Evolutionary conservation across 2,797 vertebrate species (phyloP).

Genomic region (Borostomias antarcticus): DNA sequence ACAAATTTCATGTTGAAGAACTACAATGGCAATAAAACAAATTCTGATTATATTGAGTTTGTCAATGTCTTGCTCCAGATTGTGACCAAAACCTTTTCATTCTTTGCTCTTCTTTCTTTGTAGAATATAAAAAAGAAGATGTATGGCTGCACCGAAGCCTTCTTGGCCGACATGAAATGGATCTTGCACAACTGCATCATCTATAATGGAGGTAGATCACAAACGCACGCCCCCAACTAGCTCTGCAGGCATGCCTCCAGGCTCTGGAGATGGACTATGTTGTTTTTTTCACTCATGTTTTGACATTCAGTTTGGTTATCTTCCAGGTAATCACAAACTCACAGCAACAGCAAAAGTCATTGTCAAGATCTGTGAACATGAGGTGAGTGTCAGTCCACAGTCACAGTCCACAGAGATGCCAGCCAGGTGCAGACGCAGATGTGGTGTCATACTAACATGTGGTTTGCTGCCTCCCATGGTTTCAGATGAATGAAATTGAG

Average conservation of each 20-base stretch:
- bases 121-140: slow-evolving; percentile 99
- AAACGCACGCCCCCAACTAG: neutral
- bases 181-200: slow-evolving; percentile 99
- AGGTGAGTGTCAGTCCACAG: slow-evolving; percentile 76
- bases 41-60: too few species aligned
- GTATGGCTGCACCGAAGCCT: slow-evolving; percentile 98
- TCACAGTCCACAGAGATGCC: neutral
- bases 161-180: slow-evolving; percentile 98
- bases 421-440: neutral
- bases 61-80: neutral
- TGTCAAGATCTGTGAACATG: slow-evolving; percentile 99
- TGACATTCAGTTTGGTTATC: slow-evolving; percentile 35
- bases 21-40: too few species aligned
- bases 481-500: slow-evolving; percentile 99
- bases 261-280: neutral
- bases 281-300: neutral
- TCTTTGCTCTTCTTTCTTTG: slow-evolving; percentile 30
- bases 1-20: too few species aligned
- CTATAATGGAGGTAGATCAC: slow-evolving; percentile 92
- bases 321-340: slow-evolving; percentile 95
- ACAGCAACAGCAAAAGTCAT: slow-evolving; percentile 98
- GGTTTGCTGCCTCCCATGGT: slow-evolving; percentile 12
- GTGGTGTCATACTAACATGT: neutral
- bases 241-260: neutral
- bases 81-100: neutral